Conservation (phyloP, 2,888 invertebrate genomes). For the Cephus runcator region DNA sequence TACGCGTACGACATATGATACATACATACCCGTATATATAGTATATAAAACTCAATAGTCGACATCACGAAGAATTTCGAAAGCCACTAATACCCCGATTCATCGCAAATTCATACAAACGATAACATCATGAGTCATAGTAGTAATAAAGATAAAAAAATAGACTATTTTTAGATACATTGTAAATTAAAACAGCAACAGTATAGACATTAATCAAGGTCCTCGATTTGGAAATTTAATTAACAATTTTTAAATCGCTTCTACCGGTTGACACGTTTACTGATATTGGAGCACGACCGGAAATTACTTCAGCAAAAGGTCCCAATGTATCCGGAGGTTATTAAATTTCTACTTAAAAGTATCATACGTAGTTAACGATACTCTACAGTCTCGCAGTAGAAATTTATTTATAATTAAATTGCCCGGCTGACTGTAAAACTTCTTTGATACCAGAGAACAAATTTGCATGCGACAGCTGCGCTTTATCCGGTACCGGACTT, state of each 20-base stretch:
- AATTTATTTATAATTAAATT: no score
- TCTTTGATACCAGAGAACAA: conserved; percentile 2
- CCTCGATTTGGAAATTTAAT: background rate
- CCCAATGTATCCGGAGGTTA: background rate
- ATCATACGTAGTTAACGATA: background rate
- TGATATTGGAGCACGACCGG: background rate
- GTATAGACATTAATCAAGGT: background rate
- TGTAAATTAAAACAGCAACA: background rate
- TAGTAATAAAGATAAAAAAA: background rate
- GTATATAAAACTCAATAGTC: background rate
- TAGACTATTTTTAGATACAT: background rate
- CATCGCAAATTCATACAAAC: background rate
- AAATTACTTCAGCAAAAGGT: background rate
- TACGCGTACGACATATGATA: background rate
- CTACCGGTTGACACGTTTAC: background rate
- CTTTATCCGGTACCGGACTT: background rate
- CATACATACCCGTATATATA: background rate
- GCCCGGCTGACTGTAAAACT: background rate
- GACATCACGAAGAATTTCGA: background rate
- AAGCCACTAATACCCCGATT: background rate
- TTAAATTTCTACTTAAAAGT: background rate
- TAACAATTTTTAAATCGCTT: background rate
- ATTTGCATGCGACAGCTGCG: conserved; percentile 7
- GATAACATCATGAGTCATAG: background rate
- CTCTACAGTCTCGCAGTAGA: background rate